phyloP scores from a whole-genome alignment of 2,888 invertebrate species.

The Coenonympha arcania region DNA sequence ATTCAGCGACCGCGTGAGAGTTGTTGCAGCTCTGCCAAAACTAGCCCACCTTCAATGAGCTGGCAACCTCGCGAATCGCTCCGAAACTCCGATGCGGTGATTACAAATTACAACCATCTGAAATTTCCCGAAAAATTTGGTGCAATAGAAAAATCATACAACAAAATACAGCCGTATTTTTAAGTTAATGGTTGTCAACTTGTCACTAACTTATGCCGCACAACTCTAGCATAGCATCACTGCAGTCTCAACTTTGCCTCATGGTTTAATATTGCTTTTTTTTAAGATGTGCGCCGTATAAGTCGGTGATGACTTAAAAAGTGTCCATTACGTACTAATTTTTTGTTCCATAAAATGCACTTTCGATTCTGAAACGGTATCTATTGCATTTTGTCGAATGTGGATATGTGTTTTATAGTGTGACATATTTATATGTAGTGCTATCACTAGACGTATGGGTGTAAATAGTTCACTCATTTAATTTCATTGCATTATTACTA shows the following conservation, averaged over 20 bases:
- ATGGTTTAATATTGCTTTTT: not conserved
- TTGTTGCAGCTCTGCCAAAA: conserved; percentile 89
- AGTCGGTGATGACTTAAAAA: not conserved
- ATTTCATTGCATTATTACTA: conserved; percentile 2
- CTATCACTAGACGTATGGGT: not conserved
- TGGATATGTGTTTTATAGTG: no score
- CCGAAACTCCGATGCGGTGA: not conserved
- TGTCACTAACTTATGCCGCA: no score
- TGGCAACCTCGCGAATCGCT: conserved; percentile 6
- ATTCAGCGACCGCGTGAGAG: conserved; percentile 89
- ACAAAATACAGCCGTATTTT: no score
- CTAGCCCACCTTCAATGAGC: conserved; percentile 65
- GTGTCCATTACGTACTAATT: conserved; percentile 3
- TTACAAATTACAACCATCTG: not conserved
- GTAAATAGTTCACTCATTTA: not conserved
- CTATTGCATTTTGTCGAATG: not conserved
- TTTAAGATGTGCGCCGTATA: not conserved
- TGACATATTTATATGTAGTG: conserved; percentile 1
- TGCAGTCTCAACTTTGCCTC: no score
- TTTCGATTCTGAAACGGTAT: not conserved
- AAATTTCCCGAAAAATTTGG: not conserved
- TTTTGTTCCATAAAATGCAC: not conserved
- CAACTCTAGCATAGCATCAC: no score
- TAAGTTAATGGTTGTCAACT: no score
- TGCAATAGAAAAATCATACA: no score